These are phyloP conservation scores for Omphaloscelis lunosa DNA, from an alignment of 2,888 invertebrate species.

Conservation along the genomic window DNA sequence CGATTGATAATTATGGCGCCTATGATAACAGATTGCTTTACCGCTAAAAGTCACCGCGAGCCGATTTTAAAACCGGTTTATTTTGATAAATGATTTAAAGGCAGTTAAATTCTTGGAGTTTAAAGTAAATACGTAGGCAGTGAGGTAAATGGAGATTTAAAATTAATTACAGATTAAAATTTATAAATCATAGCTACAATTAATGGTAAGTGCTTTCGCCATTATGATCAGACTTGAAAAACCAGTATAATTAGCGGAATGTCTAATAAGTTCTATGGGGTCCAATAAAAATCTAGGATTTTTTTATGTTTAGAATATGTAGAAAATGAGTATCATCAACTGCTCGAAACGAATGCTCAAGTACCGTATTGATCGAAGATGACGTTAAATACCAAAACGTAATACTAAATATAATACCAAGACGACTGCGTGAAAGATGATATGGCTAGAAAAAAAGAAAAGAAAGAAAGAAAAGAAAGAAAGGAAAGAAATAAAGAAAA, in stretches of 20 bases:
- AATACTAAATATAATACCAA: too few species aligned
- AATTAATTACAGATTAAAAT: not conserved
- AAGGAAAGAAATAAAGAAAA: too few species aligned
- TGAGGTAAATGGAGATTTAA: not conserved
- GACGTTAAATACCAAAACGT: not conserved
- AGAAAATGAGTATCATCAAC: not conserved
- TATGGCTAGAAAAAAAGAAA: too few species aligned
- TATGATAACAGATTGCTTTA: constrained; percentile 53
- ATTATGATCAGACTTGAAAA: not conserved
- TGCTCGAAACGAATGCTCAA: too few species aligned
- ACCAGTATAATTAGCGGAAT: not conserved
- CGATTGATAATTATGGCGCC: constrained; percentile 61
- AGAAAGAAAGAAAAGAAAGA: too few species aligned
- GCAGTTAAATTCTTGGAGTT: constrained; percentile 17
- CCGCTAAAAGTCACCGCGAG: constrained; percentile 46
- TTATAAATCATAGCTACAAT: not conserved
- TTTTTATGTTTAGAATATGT: not conserved
- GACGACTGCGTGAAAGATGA: too few species aligned
- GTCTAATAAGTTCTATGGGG: not conserved
- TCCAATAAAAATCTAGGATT: not conserved
- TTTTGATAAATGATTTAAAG: constrained; percentile 43
- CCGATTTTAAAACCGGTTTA: constrained; percentile 28
- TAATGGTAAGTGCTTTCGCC: not conserved
- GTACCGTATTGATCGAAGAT: too few species aligned
- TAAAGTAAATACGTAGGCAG: not conserved